Conservation (phyloP, 2,113 vertebrate species). For the Hydrochoerus hydrochaeris region DNA sequence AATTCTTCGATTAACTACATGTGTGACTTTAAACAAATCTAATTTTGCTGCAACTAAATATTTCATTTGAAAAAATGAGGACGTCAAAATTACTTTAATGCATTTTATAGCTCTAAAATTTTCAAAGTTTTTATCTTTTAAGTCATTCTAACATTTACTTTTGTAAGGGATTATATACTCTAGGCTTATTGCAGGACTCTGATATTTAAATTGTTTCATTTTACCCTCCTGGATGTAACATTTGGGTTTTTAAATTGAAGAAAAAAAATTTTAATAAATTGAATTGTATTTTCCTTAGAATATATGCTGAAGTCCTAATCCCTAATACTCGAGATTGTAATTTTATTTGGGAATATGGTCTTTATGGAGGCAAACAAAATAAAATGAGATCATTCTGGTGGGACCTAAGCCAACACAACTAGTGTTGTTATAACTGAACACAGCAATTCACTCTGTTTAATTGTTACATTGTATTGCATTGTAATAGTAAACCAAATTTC, state of each 20-base stretch:
- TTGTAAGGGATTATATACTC: neutral
- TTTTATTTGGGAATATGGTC: neutral
- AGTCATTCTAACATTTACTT: slow-evolving; percentile 6
- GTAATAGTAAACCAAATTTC: neutral
- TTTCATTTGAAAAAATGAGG: neutral
- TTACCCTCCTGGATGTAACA: neutral
- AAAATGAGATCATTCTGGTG: neutral
- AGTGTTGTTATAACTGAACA: neutral
- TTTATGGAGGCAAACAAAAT: slow-evolving; percentile 14
- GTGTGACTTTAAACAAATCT: neutral
- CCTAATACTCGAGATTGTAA: neutral
- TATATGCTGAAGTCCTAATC: neutral
- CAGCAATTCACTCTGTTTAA: neutral
- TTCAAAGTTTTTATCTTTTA: neutral
- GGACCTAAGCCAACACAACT: neutral
- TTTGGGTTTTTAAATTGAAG: neutral
- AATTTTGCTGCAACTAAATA: neutral
- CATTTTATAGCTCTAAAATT: neutral
- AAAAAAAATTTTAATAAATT: neutral
- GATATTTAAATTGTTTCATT: neutral
- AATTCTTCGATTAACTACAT: neutral
- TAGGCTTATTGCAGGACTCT: neutral
- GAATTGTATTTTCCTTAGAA: neutral
- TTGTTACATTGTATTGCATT: neutral
- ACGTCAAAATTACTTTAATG: neutral